Evolutionary conservation across 53 echinoderm and acorn worm species (phyloP), one percentile per base, ranked within the genome.

Genomic region (Luidia sarsii): DNA sequence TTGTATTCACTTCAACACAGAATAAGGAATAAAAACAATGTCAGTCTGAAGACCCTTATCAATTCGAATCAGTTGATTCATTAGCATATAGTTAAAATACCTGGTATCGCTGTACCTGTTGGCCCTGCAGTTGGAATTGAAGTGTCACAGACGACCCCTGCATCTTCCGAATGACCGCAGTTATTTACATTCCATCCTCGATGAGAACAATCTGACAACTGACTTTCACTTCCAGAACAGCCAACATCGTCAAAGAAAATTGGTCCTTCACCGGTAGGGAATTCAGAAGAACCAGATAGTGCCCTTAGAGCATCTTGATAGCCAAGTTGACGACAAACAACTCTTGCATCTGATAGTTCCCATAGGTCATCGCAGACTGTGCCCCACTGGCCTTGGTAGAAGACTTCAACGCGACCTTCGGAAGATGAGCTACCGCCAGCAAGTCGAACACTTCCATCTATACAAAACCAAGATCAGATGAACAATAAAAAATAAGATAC

Each of bases 131-230:
- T 57, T 25, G n/a, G n/a, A n/a, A n/a, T n/a, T n/a, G 63, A 14
- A 7, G 50, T 32, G 16, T 11, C 48, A 33, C 70, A 70, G 50
- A 49, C 20, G 53, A 71, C 57, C 30, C 74, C 57, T 11, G 49
- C 74, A 56, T 74, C 74, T 37, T 74, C 35, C 13, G 39, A 65
- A 46, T 80, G 80, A 4, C 64, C 80, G 59, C 80, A 80, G 30
- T 80, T 79, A 18, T 54, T 16, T 0, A 2, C 25, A 38, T 22
- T 35, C 80, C 65, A 80, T 48, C 65, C 65, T 49, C 16, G 4
- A 64, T 65, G 81, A 21, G 18, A 7, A 38, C 74, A 74, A 19
- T 56, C 74, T 38, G 49, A 22, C 33, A 69, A 22, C 16, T 22
- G 48, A 22, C 38, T 56, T 41, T 74, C 74, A 31, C 29, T 7